phyloP scores from a whole-genome alignment of 2,113 vertebrate genomes.

The Cinclus mexicanus region DNA sequence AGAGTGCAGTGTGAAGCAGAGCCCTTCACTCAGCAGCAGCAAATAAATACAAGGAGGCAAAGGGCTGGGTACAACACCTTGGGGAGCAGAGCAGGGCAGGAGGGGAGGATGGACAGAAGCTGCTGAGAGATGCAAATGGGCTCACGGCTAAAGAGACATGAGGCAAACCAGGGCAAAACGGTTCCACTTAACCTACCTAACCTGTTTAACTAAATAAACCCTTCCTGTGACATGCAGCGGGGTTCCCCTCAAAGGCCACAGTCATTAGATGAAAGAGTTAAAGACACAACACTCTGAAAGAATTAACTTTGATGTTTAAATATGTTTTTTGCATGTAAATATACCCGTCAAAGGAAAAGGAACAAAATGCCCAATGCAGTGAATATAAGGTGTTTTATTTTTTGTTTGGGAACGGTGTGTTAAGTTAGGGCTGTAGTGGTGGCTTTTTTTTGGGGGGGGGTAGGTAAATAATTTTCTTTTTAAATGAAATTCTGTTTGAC shows the following conservation, averaged over 20 bases:
- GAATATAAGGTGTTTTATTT: conserved; percentile 10
- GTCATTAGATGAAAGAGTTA: conserved; percentile 58
- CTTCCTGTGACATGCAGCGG: neutral
- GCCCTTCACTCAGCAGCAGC: conserved; percentile 31
- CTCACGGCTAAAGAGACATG: neutral
- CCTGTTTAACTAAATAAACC: conserved; percentile 32
- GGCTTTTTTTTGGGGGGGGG: neutral
- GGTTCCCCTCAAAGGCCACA: neutral
- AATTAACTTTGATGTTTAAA: conserved; percentile 61
- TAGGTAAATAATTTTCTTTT: conserved; percentile 81
- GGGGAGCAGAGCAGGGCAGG: neutral
- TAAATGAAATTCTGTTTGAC: conserved; percentile 81
- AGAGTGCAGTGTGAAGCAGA: neutral
- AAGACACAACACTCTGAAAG: conserved; percentile 54
- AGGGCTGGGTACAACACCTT: neutral
- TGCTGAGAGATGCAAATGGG: neutral
- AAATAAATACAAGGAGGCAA: conserved; percentile 23
- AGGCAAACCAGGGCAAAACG: neutral
- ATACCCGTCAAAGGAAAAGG: neutral
- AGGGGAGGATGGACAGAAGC: neutral
- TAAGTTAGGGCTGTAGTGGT: neutral
- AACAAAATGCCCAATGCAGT: neutral
- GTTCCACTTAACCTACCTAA: conserved; percentile 59
- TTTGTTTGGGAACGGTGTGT: neutral
- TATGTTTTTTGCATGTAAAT: conserved; percentile 48